phyloP scores from a whole-genome alignment of 2,888 invertebrate genomes.

The Drosophila atroscutellata region DNA sequence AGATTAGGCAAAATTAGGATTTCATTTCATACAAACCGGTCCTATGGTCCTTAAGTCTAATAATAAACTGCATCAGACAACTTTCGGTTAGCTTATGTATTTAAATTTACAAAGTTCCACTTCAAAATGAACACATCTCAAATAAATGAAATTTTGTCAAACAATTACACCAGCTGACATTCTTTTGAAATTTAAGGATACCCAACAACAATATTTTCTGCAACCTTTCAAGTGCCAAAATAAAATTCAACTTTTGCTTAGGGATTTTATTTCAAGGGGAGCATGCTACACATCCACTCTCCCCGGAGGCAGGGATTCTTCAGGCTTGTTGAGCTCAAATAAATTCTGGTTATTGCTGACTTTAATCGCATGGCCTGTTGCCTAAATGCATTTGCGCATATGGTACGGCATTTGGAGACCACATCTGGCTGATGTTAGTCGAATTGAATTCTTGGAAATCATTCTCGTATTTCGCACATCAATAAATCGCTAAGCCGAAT shows the following conservation, averaged over 20 bases:
- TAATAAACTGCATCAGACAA: not conserved
- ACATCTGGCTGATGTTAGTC: conserved; percentile 14
- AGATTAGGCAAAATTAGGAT: not conserved
- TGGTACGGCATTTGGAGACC: not conserved
- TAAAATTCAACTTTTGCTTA: not conserved
- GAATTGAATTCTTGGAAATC: conserved; percentile 6
- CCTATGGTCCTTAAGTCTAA: not conserved
- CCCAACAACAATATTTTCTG: not conserved
- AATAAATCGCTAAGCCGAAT: conserved; percentile 30
- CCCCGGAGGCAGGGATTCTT: not conserved
- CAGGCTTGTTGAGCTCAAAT: not conserved
- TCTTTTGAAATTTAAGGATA: not conserved
- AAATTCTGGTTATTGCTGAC: not conserved
- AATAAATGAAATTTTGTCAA: not conserved
- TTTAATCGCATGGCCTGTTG: not conserved
- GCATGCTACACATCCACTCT: not conserved
- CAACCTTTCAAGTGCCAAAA: not conserved
- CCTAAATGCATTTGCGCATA: conserved; percentile 14
- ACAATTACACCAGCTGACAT: not conserved
- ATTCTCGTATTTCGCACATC: conserved; percentile 34
- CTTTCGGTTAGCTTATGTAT: not conserved
- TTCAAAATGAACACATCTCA: not conserved
- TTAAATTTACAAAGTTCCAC: not conserved
- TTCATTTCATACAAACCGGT: not conserved
- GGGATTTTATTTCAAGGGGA: not conserved